phyloP scores from a whole-genome alignment of 2,888 invertebrate genomes.

The Aleiodes leptofemur region DNA sequence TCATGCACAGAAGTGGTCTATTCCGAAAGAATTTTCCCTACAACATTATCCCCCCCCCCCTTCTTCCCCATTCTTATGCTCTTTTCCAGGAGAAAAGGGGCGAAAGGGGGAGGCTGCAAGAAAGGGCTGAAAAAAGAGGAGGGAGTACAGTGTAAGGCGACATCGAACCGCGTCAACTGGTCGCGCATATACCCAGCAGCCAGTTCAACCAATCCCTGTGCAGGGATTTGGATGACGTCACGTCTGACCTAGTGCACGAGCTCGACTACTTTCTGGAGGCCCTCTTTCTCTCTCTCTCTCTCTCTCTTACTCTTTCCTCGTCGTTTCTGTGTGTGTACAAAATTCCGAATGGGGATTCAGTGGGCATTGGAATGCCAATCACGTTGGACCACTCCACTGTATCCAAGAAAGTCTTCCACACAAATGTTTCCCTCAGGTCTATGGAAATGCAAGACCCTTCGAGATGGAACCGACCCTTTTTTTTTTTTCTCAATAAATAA shows the following conservation, averaged over 20 bases:
- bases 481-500: no score
- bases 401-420: no score
- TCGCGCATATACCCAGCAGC: conserved; percentile 21
- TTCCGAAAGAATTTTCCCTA: not conserved
- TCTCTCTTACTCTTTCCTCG: not conserved
- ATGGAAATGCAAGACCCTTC: no score
- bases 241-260: conserved; percentile 32
- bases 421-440: no score
- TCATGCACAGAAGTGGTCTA: conserved; percentile 1
- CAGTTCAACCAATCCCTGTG: conserved; percentile 24
- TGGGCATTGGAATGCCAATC: conserved; percentile 7
- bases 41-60: not conserved
- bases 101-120: not conserved
- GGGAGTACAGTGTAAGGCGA: conserved; percentile 16
- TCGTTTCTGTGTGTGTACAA: not conserved
- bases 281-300: not conserved
- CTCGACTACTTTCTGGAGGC: conserved; percentile 7
- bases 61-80: not conserved
- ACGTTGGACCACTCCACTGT: not conserved
- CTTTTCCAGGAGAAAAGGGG: not conserved
- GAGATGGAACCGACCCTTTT: no score
- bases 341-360: not conserved
- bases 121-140: not conserved
- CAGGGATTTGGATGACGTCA: conserved; percentile 23
- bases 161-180: conserved; percentile 20